These are phyloP conservation scores for Hyperoplus lanceolatus DNA, from an alignment of 2,797 vertebrate species.

Conservation along the genomic window DNA sequence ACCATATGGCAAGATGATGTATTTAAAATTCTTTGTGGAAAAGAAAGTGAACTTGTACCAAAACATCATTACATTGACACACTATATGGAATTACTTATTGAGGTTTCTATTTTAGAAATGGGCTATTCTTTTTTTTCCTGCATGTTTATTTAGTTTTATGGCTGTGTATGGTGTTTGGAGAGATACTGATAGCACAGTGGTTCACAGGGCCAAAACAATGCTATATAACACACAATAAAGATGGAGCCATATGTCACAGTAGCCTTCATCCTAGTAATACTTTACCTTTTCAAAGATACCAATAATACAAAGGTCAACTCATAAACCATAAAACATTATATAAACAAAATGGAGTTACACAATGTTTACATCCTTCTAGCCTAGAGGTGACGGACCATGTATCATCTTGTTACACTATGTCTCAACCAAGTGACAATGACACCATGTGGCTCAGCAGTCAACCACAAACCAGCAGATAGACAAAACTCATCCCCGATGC, in stretches of 20 bases:
- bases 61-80: neutral
- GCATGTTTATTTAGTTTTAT: slow-evolving; percentile 25
- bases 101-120: slow-evolving; percentile 9
- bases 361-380: neutral
- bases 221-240: neutral
- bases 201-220: neutral
- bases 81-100: neutral
- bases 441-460: neutral
- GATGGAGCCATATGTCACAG: neutral
- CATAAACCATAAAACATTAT: neutral
- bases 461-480: slow-evolving; percentile 19
- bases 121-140: neutral
- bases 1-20: slow-evolving; percentile 1
- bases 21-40: neutral
- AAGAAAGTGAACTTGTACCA: neutral
- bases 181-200: slow-evolving; percentile 36
- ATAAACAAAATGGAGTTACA: neutral
- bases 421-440: slow-evolving; percentile 11
- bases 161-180: slow-evolving; percentile 40
- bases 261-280: neutral
- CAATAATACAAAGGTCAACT: neutral
- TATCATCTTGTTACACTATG: slow-evolving; percentile 1
- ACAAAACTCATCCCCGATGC: neutral
- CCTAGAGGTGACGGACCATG: neutral
- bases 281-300: slow-evolving; percentile 12